Evolutionary conservation across 2,888 invertebrate species (phyloP), one percentile per base, ranked within the genome.

Genomic region (Acrocyrtus sp.): DNA sequence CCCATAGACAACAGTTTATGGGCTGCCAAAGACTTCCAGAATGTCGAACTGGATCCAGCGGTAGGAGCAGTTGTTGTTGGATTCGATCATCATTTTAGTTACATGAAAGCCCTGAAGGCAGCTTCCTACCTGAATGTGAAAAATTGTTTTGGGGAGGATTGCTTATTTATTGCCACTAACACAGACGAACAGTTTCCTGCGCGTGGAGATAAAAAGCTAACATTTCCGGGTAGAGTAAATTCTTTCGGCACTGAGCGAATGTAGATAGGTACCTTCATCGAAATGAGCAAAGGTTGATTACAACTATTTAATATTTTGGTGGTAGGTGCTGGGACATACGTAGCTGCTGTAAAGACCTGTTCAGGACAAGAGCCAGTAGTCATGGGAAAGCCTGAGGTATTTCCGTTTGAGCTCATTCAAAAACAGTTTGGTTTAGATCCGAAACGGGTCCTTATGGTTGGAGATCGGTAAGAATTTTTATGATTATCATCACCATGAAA

Each of bases 51-150:
- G 43, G 81, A 83, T 34, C 78, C 82, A 15, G 92, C 93, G 80
- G 91, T 98, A 22, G 94, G 94, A 0, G 98, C 97, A 45, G 98
- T 99, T 0, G 88, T 98, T 24, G 94, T 98, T 43, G 98, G 97
- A 1, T 97, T 96, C 84, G 98, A 99, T 85, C 91, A 92, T 76
- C 91, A 96, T 84, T 90, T 98, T 82, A 95, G 93, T 83, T 96
- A 93, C 84, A 89, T 91, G 0, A 98, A 98, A 86, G 88, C 98
- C 83, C 87, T 94, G 83, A 95, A 94, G 85, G 98, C 98, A 0
- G 92, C 94, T 1, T 92, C 92, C 27, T 98, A 98, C 84, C 87
- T 97, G 1, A 88, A 93, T 81, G 90, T 91, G 0, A 87, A 91
- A 19, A 91, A 93, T 81, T 15, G 26, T 12, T 43, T 45, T 26